Conservation (phyloP, 2,888 invertebrate genomes). For the Escarpia spicata region DNA sequence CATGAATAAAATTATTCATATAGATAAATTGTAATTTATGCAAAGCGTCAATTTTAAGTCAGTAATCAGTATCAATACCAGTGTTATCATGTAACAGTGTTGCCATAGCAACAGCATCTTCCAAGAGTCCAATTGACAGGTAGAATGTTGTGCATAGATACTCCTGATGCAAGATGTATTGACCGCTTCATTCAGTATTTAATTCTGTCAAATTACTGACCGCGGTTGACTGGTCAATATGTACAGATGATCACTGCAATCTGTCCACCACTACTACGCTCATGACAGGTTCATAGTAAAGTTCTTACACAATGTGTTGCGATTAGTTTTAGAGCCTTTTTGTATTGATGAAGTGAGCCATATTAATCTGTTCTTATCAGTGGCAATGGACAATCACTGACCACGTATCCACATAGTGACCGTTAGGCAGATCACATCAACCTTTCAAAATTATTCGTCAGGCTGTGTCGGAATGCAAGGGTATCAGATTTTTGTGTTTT, state of each 20-base stretch:
- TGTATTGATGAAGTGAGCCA: background rate
- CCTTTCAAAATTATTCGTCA: background rate
- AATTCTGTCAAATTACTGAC: background rate
- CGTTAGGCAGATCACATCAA: background rate
- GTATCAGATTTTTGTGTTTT: background rate
- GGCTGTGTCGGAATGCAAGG: background rate
- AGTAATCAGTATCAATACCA: background rate
- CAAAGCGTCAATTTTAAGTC: background rate
- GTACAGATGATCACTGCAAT: background rate
- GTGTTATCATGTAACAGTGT: background rate
- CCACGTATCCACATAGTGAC: background rate
- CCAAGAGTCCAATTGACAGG: background rate
- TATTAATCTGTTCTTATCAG: background rate
- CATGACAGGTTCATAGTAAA: background rate
- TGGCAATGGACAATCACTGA: background rate
- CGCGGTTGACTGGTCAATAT: background rate
- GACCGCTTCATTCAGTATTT: background rate
- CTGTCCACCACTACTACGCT: background rate
- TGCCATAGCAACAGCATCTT: background rate
- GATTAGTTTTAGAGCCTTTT: background rate
- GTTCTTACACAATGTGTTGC: background rate
- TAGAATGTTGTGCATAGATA: background rate
- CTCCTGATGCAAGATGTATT: background rate
- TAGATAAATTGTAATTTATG: too few relatives aligned
- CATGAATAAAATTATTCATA: too few relatives aligned